Evolutionary conservation across 1,140 invertebrate species (phyloP).

Genomic region (Stegodyphus dumicola): DNA sequence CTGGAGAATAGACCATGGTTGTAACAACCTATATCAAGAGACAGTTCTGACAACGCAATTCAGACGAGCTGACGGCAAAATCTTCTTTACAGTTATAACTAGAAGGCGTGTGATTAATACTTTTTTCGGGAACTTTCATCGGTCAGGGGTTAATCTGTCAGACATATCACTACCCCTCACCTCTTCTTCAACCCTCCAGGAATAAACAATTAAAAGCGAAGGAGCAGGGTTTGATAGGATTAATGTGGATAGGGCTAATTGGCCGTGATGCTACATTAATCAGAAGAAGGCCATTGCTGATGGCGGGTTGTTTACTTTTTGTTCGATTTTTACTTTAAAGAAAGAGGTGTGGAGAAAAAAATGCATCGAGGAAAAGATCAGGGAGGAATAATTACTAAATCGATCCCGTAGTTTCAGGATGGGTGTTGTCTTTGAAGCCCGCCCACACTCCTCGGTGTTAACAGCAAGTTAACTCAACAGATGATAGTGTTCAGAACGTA

Average conservation of each 20-base stretch:
- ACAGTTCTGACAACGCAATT: not conserved
- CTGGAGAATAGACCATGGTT: not conserved
- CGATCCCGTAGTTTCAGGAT: conserved; percentile 28
- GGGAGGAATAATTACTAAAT: conserved; percentile 45
- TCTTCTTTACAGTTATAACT: not conserved
- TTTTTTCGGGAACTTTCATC: conserved; percentile 23
- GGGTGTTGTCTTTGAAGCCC: not conserved
- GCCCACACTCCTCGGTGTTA: too few relatives aligned
- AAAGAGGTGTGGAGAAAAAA: not conserved
- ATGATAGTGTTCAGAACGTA: too few relatives aligned
- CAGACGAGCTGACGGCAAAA: not conserved
- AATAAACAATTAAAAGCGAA: conserved; percentile 34
- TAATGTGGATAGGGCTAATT: conserved; percentile 51
- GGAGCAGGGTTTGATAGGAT: conserved; percentile 24
- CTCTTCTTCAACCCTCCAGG: not conserved
- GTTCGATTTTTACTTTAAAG: conserved; percentile 30
- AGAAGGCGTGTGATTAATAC: conserved; percentile 7
- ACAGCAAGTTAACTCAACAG: too few relatives aligned
- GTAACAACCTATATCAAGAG: not conserved
- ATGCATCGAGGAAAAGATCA: too few relatives aligned
- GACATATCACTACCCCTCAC: not conserved
- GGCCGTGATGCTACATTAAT: conserved; percentile 56
- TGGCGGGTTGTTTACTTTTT: not conserved
- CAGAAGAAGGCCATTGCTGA: not conserved
- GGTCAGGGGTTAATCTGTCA: conserved; percentile 50